These are phyloP conservation scores for Zaprionus camerounensis DNA, from an alignment of 1,140 invertebrate genomes.

Conservation along the genomic window DNA sequence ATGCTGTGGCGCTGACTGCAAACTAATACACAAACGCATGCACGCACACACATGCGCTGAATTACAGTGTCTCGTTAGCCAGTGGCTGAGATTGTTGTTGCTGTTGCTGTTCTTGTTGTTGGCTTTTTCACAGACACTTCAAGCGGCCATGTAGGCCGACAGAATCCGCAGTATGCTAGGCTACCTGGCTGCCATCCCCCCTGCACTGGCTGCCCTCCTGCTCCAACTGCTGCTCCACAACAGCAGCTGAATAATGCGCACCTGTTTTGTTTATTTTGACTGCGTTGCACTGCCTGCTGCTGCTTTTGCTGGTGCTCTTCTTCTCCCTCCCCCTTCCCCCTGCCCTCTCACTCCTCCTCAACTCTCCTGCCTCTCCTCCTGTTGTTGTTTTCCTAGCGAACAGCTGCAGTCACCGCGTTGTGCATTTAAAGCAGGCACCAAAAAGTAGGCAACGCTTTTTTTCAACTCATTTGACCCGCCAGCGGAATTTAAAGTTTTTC, in stretches of 20 bases:
- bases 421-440: slow-evolving; percentile 60
- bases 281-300: slow-evolving; percentile 39
- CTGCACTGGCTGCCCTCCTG: background rate
- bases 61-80: slow-evolving; percentile 74
- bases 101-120: slow-evolving; percentile 33
- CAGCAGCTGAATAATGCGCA: slow-evolving; percentile 66
- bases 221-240: background rate
- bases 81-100: slow-evolving; percentile 41
- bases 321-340: background rate
- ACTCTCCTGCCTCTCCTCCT: slow-evolving; percentile 12
- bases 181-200: slow-evolving; percentile 4
- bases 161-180: slow-evolving; percentile 57
- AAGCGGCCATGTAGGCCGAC: slow-evolving; percentile 56
- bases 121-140: slow-evolving; percentile 57
- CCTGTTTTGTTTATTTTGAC: slow-evolving; percentile 80
- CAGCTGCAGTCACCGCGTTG: slow-evolving; percentile 45
- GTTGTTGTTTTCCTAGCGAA: slow-evolving; percentile 45
- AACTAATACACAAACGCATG: background rate
- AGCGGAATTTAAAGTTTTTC: slow-evolving; percentile 45
- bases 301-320: slow-evolving; percentile 23
- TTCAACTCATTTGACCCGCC: slow-evolving; percentile 52
- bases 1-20: no score
- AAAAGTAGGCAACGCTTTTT: slow-evolving; percentile 46
- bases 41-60: slow-evolving; percentile 28
- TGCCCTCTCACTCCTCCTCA: background rate